Percentiles rank a stretch among this genome's conserved stretches.
These are phyloP conservation scores for Euglossa dilemma DNA, from an alignment of 1,140 invertebrate genomes.

Conservation along the genomic window DNA sequence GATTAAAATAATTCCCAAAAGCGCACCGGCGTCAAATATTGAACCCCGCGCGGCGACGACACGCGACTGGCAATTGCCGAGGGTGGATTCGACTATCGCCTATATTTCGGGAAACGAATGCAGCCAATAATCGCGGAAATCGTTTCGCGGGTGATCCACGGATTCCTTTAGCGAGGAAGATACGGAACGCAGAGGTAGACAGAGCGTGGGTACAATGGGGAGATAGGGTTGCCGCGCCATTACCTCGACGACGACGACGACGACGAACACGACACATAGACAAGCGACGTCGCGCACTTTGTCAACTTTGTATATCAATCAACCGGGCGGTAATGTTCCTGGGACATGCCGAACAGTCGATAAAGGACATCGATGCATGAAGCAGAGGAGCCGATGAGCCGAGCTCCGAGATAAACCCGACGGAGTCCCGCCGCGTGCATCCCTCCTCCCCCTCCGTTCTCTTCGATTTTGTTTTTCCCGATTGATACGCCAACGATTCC, in stretches of 20 bases:
- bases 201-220: constrained; percentile 56
- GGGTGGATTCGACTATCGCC: not conserved
- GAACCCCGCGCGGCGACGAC: too few relatives aligned
- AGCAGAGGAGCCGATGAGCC: constrained; percentile 66
- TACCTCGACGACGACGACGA: constrained; percentile 71
- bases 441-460: constrained; percentile 11
- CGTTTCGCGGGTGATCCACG: constrained; percentile 33
- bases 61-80: not conserved
- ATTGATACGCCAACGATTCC: constrained; percentile 19
- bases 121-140: constrained; percentile 11
- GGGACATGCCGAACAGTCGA: constrained; percentile 54
- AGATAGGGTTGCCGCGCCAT: constrained; percentile 74
- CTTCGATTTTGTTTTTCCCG: constrained; percentile 40
- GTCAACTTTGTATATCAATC: constrained; percentile 74
- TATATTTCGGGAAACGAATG: not conserved
- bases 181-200: constrained; percentile 53
- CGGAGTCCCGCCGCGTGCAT: not conserved
- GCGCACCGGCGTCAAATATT: too few relatives aligned
- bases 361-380: constrained; percentile 60
- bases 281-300: constrained; percentile 63
- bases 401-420: constrained; percentile 62
- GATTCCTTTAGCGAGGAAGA: constrained; percentile 56
- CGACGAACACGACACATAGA: constrained; percentile 55
- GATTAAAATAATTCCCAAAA: too few relatives aligned
- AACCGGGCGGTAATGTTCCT: constrained; percentile 58